These are phyloP conservation scores for Nestor notabilis DNA, from an alignment of 2,113 vertebrate genomes.

Conservation along the genomic window DNA sequence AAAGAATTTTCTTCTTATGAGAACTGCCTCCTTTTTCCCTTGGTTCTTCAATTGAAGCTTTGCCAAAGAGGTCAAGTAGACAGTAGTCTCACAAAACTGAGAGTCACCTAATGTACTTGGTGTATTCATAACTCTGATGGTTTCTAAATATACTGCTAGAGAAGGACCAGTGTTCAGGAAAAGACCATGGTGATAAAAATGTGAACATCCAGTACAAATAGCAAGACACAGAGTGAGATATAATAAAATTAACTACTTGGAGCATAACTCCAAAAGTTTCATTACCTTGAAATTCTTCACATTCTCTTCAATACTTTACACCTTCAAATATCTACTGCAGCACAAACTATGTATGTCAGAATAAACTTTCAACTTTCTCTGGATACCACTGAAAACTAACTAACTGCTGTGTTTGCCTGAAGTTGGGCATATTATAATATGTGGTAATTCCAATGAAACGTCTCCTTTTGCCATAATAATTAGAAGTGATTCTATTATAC, in stretches of 20 bases:
- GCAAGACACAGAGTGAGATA: neutral
- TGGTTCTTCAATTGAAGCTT: neutral
- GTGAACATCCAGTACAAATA: conserved; percentile 3
- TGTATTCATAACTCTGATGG: neutral
- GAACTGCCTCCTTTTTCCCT: neutral
- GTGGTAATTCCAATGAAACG: neutral
- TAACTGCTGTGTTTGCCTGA: neutral
- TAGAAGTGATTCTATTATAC: neutral
- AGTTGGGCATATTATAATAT: neutral
- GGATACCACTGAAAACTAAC: neutral
- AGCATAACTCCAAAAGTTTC: neutral
- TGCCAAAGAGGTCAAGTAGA: conserved; percentile 12
- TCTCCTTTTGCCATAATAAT: neutral
- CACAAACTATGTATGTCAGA: neutral
- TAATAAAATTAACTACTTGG: neutral
- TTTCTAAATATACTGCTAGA: conserved; percentile 24
- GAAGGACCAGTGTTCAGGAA: neutral
- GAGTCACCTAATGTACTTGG: neutral
- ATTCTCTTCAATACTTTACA: neutral
- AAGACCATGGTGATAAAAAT: neutral
- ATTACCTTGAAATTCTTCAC: neutral
- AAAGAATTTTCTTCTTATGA: neutral
- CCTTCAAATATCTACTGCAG: neutral
- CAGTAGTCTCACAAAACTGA: neutral
- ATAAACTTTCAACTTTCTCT: neutral